A percentile compares a stretch with the other conserved stretches of the same genome.
phyloP scores from a whole-genome alignment of 2,113 vertebrate species.

The Haliaeetus leucogaster region DNA sequence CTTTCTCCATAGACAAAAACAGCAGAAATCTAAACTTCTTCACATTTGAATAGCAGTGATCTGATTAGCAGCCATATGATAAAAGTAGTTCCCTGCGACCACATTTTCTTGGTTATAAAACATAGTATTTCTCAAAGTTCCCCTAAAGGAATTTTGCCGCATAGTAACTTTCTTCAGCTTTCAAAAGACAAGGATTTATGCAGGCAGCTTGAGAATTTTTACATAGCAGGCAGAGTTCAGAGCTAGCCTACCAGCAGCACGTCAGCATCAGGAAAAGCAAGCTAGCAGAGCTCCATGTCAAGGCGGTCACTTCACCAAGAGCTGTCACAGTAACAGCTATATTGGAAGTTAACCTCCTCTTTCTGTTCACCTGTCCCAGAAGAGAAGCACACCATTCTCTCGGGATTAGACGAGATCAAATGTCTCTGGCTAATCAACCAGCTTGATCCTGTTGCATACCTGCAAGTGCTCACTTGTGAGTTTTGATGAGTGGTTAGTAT shows the following conservation, averaged over 20 bases:
- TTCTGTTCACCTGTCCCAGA: not conserved
- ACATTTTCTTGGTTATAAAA: not conserved
- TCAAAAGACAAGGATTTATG: not conserved
- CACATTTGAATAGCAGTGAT: not conserved
- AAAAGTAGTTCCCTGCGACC: not conserved
- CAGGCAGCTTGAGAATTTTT: not conserved
- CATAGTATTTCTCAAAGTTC: not conserved
- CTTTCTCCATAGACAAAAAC: not conserved
- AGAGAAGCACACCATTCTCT: not conserved
- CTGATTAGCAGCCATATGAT: fast-evolving
- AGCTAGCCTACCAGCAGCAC: not conserved
- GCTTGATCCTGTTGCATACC: not conserved
- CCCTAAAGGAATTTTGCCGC: not conserved
- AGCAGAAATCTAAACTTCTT: not conserved
- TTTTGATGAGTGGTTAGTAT: not conserved
- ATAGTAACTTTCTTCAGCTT: not conserved
- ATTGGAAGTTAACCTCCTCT: not conserved
- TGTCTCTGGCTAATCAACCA: not conserved
- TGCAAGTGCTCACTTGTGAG: not conserved
- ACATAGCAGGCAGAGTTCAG: not conserved
- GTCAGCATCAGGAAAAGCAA: fast-evolving
- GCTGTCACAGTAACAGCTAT: not conserved
- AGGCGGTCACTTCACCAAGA: not conserved
- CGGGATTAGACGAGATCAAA: not conserved
- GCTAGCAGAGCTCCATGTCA: not conserved